Evolutionary conservation across 1,140 invertebrate genomes (phyloP), one percentile per base, ranked within the genome.

Genomic region (Nasonia longicornis): DNA sequence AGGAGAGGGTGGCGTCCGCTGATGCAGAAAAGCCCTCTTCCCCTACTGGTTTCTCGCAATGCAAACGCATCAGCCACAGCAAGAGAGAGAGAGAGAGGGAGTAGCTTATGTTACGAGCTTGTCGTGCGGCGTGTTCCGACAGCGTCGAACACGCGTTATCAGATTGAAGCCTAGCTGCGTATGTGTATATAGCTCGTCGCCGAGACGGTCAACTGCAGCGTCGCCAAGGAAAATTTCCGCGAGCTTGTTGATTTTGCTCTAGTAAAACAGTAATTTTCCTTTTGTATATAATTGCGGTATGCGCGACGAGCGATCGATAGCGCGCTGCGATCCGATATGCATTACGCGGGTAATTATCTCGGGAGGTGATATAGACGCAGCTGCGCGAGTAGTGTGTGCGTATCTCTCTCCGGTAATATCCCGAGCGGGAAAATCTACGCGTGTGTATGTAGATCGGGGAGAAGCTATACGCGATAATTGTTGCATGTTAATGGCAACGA

Each of bases 281-380:
- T 14, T 58, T 16, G 52, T 20, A 20, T 58, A 58, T 42, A 71
- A 71, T 11, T 71, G 64, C 26, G 10, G 52, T n/a, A n/a, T 58
- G 52, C 52, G 52, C 6, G 16, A 1, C 3, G 52, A n/a, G 20
- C 52, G 20, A 58, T 58, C 52, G 52, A 58, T 58, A 58, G 3
- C 6, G 26, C 31, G 26, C 66, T n/a, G 70, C 29, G 31, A 42
- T 35, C 45, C 42, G 71, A 35, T 64, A 58, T 35, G 12, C 26
- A 87, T 87, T 83, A 81, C 71, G 52, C 82, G 79, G 83, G 80
- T 86, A 87, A 87, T 85, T 87, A 87, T 87, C 31, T 35, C 79
- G 52, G 26, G 63, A 72, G 45, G 16, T 71, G 11, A 48, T 66
- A 31, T 67, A 26, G 66, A 29, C 66, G 52, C 52, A 58, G 70